These are phyloP conservation scores for Montifringilla adamsi DNA, from an alignment of 2,113 vertebrate species.

Conservation along the genomic window DNA sequence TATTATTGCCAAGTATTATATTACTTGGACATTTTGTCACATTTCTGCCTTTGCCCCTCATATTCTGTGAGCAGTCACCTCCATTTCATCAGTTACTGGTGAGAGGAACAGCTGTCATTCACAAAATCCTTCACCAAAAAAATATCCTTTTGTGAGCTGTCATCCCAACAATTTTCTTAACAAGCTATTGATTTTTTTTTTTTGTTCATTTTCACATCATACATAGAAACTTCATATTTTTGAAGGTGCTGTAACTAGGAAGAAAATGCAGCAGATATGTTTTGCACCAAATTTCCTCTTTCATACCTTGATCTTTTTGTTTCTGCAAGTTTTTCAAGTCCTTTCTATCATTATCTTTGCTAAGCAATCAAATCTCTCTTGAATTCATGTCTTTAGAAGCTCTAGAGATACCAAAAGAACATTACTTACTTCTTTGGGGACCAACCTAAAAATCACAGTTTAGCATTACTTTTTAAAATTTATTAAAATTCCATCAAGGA, in stretches of 20 bases:
- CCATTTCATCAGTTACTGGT: neutral
- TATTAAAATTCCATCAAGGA: neutral
- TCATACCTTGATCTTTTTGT: neutral
- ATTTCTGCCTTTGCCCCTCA: neutral
- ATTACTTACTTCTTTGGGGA: neutral
- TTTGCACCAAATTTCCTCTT: neutral
- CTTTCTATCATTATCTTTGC: neutral
- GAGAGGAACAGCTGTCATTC: neutral
- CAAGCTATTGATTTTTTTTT: neutral
- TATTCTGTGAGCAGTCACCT: neutral
- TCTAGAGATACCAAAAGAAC: neutral
- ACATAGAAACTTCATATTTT: neutral
- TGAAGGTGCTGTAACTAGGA: neutral
- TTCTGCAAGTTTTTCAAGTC: neutral
- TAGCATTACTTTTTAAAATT: neutral
- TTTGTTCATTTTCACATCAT: neutral
- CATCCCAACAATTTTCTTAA: slow-evolving; percentile 20
- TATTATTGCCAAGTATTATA: neutral
- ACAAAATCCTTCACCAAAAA: neutral
- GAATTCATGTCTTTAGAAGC: neutral
- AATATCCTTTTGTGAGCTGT: neutral
- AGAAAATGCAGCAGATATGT: neutral
- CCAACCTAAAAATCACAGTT: neutral
- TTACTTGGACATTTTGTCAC: neutral
- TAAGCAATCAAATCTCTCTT: neutral